These are phyloP conservation scores for Muscina levida DNA, from an alignment of 2,888 invertebrate genomes.

Conservation along the genomic window DNA sequence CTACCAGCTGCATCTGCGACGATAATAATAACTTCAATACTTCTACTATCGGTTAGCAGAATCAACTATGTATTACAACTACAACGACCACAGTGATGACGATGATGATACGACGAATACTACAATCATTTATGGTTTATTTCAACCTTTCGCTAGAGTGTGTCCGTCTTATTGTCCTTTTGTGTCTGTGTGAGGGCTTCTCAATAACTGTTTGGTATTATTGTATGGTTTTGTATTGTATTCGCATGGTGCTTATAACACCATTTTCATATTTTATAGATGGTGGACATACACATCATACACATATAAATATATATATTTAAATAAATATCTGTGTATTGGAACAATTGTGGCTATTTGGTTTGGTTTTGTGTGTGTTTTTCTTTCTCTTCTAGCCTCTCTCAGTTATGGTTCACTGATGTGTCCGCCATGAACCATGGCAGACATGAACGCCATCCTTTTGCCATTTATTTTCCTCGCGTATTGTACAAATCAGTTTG, in stretches of 20 bases:
- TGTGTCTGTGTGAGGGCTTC: constrained; percentile 35
- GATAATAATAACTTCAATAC: background rate
- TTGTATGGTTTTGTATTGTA: constrained; percentile 41
- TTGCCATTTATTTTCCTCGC: background rate
- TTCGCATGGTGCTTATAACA: constrained; percentile 4
- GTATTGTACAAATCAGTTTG: constrained; percentile 7
- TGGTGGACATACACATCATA: background rate
- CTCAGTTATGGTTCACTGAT: constrained; percentile 52
- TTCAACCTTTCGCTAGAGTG: constrained; percentile 25
- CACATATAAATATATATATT: background rate
- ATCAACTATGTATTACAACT: background rate
- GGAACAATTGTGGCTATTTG: constrained; percentile 52
- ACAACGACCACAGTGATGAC: constrained; percentile 8
- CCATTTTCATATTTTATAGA: constrained; percentile 8
- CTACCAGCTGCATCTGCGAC: background rate
- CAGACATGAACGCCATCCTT: background rate
- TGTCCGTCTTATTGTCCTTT: background rate
- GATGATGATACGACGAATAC: too few relatives aligned
- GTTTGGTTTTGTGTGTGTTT: constrained; percentile 24
- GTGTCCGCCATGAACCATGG: constrained; percentile 32
- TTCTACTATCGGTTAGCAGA: background rate
- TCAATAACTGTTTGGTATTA: constrained; percentile 59
- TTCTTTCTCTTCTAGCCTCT: too few relatives aligned
- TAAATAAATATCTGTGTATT: constrained; percentile 6
- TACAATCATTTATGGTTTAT: constrained; percentile 43